Evolutionary conservation across 1,140 invertebrate genomes (phyloP).

Genomic region (Aphaenogaster floridana): DNA sequence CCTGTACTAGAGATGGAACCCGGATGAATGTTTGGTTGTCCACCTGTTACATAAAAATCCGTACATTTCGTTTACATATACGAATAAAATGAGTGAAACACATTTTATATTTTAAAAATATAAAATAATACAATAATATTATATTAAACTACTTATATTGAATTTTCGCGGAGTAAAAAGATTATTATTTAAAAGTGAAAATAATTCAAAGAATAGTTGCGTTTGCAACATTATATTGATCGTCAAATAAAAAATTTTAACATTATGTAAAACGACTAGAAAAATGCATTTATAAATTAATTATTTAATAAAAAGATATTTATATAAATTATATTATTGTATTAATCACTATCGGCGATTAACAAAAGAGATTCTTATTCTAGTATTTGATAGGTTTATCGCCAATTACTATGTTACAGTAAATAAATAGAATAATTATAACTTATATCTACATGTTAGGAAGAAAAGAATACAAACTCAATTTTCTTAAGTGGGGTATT

Average conservation of each 20-base stretch:
- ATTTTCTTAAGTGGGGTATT: conserved; percentile 32
- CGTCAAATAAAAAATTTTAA: not conserved
- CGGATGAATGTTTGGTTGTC: conserved; percentile 89
- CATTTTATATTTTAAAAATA: not conserved
- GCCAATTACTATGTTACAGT: not conserved
- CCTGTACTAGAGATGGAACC: conserved; percentile 90
- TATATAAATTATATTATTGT: not conserved
- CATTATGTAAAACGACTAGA: not conserved
- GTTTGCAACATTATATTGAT: not conserved
- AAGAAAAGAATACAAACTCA: conserved; percentile 18
- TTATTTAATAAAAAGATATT: conserved; percentile 8
- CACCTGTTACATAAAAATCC: conserved; percentile 77
- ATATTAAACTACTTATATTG: not conserved
- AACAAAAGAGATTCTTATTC: not conserved
- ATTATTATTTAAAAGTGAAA: not conserved
- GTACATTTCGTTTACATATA: conserved; percentile 7
- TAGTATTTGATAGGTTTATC: not conserved
- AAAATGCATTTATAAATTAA: not conserved
- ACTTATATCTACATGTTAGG: not conserved
- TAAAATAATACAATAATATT: not conserved
- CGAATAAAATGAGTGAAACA: not conserved
- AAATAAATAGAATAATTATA: conserved; percentile 11
- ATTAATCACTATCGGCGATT: not conserved
- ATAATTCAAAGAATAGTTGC: not conserved
- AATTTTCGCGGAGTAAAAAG: not conserved